These are phyloP conservation scores for Lepidostoma basale DNA, from an alignment of 1,140 invertebrate species.

Conservation along the genomic window DNA sequence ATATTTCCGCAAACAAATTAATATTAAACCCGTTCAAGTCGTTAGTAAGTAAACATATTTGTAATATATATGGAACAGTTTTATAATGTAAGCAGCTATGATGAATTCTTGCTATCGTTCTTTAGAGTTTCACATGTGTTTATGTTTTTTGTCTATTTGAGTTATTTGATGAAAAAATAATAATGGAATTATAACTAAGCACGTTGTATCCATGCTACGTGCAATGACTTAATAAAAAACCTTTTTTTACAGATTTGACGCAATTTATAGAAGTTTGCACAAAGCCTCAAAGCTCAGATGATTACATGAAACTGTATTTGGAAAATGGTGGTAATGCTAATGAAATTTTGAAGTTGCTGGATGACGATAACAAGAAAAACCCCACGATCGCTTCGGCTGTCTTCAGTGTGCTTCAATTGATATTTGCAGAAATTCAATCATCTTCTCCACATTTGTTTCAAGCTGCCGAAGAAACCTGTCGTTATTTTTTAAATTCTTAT, in stretches of 20 bases:
- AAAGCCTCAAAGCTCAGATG: constrained; percentile 55
- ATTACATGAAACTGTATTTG: constrained; percentile 69
- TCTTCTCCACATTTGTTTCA: constrained; percentile 64
- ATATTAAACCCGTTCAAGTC: constrained; percentile 51
- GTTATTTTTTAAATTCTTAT: constrained; percentile 71
- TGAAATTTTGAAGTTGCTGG: constrained; percentile 67
- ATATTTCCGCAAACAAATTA: constrained; percentile 57
- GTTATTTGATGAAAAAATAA: too few species aligned
- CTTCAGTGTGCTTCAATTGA: constrained; percentile 68
- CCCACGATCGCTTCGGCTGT: constrained; percentile 59
- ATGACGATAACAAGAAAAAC: constrained; percentile 65
- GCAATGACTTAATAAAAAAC: background rate
- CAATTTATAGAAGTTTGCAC: constrained; percentile 62
- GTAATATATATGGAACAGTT: too few species aligned
- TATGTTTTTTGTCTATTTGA: too few species aligned
- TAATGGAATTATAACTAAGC: too few species aligned
- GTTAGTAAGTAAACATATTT: constrained; percentile 52
- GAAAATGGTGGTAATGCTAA: constrained; percentile 68
- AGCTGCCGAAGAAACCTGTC: constrained; percentile 67
- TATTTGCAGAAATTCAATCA: constrained; percentile 69
- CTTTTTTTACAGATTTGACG: constrained; percentile 58
- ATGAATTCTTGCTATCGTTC: too few species aligned
- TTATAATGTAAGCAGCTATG: too few species aligned
- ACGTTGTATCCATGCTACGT: too few species aligned
- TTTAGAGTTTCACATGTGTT: too few species aligned